Evolutionary conservation across 1,140 invertebrate genomes (phyloP), one percentile per base, ranked within the genome.

Genomic region (Kradibia gibbosae): DNA sequence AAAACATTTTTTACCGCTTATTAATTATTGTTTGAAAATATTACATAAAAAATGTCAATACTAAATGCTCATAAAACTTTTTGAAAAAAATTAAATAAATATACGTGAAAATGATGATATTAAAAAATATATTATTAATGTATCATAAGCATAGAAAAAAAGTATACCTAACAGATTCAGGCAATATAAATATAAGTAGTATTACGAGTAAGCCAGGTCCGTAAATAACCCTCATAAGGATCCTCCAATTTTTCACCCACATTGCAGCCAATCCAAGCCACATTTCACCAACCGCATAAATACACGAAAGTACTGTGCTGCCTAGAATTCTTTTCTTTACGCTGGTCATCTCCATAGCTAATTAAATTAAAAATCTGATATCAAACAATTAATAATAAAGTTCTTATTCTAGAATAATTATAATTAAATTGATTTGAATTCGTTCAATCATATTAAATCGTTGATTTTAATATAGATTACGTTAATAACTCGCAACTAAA

Each of bases 271-370:
- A 88, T 72, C 95, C 94, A 77, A 95, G 87, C 10, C 94, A 87
- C 84, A 94, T 94, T 79, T 95, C 93, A 1, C 96, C 96, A 17
- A 95, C 84, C 0, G 95, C 94, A 87, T 95, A 96, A 79, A 94
- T 94, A 48, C 92, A 92, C 57, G 94, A 94, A 45, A 96, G 93
- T 0, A 96, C 85, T 0, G 95, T 94, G 57, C 95, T 95, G 72
- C 93, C 95, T 36, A 96, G 91, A 0, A 96, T 95, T 83, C 96
- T 91, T 76, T 94, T 94, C 83, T 93, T 93, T 7, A 95, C 94
- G 1, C 94, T 95, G 0, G 96, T 94, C 82, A 96, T 91, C 87
- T 97, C 96, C 87, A 97, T 93, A 39, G 94, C 96, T 96, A 88
- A 28, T 34, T 67, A 83, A 22, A 36, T 28, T 42, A 71, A 42